Evolutionary conservation across 1,140 invertebrate genomes (phyloP).

Genomic region (Aphelenchoides besseyi): DNA sequence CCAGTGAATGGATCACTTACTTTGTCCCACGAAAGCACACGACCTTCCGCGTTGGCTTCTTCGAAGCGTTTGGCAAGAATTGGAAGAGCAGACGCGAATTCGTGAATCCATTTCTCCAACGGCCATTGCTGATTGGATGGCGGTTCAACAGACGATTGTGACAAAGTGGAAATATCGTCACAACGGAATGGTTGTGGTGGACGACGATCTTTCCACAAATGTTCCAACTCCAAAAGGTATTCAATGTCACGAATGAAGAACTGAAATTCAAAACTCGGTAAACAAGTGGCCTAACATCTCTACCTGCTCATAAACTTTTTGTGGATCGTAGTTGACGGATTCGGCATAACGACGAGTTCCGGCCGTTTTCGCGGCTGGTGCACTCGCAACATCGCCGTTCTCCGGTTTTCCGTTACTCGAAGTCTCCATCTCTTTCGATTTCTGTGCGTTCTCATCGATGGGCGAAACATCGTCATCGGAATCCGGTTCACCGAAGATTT

Average conservation of each 20-base stretch:
- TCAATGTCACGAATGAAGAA: slow-evolving; percentile 92
- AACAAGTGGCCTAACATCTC: slow-evolving; percentile 18
- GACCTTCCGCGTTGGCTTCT: slow-evolving; percentile 24
- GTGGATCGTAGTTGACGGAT: slow-evolving; percentile 76
- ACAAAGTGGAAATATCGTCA: slow-evolving; percentile 49
- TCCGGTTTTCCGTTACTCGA: slow-evolving; percentile 69
- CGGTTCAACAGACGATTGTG: slow-evolving; percentile 5
- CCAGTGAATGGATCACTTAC: slow-evolving; percentile 14
- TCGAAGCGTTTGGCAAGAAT: slow-evolving; percentile 58
- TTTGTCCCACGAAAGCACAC: slow-evolving; percentile 46
- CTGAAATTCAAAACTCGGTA: slow-evolving; percentile 67
- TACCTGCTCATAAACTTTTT: slow-evolving; percentile 68
- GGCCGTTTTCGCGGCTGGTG: slow-evolving; percentile 20
- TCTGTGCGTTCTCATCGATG: slow-evolving; percentile 77
- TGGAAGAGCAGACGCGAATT: slow-evolving; percentile 72
- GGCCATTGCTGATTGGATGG: slow-evolving; percentile 71
- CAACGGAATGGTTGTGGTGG: slow-evolving; percentile 75
- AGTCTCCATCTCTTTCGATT: slow-evolving; percentile 66
- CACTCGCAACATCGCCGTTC: slow-evolving; percentile 64
- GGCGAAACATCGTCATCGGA: slow-evolving; percentile 96
- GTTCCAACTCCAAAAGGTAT: slow-evolving; percentile 87
- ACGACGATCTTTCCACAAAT: slow-evolving; percentile 83
- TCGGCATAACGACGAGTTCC: slow-evolving; percentile 81
- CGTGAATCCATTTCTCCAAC: slow-evolving; percentile 74
- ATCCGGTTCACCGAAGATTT: slow-evolving; percentile 92